A percentile compares a stretch with the other conserved stretches of the same genome.
These are phyloP conservation scores for Meandrusa payeni DNA, from an alignment of 2,888 invertebrate genomes.

Conservation along the genomic window DNA sequence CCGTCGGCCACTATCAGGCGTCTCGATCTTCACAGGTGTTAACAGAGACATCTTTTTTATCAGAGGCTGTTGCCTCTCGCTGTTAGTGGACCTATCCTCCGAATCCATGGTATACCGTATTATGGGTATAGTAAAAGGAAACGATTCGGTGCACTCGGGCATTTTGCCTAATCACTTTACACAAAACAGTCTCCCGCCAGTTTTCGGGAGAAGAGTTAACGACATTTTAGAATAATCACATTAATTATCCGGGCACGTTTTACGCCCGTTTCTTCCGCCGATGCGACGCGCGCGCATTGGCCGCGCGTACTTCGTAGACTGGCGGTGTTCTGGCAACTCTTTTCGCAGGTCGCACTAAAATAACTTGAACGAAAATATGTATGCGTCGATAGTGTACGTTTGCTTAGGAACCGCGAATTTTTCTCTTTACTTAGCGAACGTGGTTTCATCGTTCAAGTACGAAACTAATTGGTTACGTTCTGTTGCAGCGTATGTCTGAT, in stretches of 20 bases:
- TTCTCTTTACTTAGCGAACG: slow-evolving; percentile 10
- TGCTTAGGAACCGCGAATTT: slow-evolving; percentile 15
- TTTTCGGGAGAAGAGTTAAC: slow-evolving; percentile 40
- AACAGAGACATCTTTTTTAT: slow-evolving; percentile 70
- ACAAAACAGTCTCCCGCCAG: slow-evolving; percentile 37
- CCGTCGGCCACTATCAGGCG: slow-evolving; percentile 63
- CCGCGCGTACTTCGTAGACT: slow-evolving; percentile 41
- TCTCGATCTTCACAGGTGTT: slow-evolving; percentile 70
- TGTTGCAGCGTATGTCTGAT: slow-evolving; percentile 7
- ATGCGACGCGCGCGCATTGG: slow-evolving; percentile 42
- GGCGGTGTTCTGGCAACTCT: slow-evolving; percentile 30
- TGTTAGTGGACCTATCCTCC: slow-evolving; percentile 47
- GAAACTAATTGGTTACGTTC: slow-evolving; percentile 18
- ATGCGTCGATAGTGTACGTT: slow-evolving; percentile 14
- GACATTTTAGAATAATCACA: slow-evolving; percentile 43
- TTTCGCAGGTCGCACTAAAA: slow-evolving; percentile 32
- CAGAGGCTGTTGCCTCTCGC: slow-evolving; percentile 55
- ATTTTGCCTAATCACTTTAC: slow-evolving; percentile 46
- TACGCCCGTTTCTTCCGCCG: slow-evolving; percentile 27
- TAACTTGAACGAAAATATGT: slow-evolving; percentile 29
- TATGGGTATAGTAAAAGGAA: slow-evolving; percentile 68
- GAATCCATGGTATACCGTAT: slow-evolving; percentile 74
- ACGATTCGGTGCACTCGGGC: slow-evolving; percentile 75
- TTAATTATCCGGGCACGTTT: slow-evolving; percentile 29
- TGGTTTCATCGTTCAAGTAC: slow-evolving; percentile 13